Evolutionary conservation across 2,888 invertebrate species (phyloP).

Genomic region (Melinaea menophilus): DNA sequence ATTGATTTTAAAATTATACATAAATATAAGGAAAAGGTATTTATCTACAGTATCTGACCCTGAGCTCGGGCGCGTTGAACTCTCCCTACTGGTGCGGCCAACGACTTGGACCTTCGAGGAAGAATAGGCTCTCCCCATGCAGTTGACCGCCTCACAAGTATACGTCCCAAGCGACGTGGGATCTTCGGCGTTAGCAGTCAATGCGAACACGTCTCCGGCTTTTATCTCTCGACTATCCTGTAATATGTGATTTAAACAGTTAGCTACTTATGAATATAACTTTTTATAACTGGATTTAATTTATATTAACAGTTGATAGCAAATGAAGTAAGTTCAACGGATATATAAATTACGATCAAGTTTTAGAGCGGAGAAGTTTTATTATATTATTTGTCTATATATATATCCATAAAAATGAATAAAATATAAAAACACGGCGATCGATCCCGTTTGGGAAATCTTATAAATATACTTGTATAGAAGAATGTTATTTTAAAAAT

Average conservation of each 20-base stretch:
- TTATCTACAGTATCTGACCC: constrained; percentile 60
- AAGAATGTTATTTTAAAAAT: too few species aligned
- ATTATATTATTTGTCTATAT: too few species aligned
- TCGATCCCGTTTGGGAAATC: too few species aligned
- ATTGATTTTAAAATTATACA: too few species aligned
- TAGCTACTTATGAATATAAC: background rate
- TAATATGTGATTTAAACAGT: constrained; percentile 39
- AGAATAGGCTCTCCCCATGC: constrained; percentile 91
- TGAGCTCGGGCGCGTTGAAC: constrained; percentile 82
- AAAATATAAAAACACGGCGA: too few species aligned
- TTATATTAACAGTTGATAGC: background rate
- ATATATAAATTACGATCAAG: too few species aligned
- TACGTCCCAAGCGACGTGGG: constrained; percentile 92
- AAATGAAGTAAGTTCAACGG: too few species aligned
- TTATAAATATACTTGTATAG: too few species aligned
- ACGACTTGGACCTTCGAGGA: constrained; percentile 90
- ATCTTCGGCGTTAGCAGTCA: constrained; percentile 90
- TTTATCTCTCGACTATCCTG: constrained; percentile 93
- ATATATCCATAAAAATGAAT: too few species aligned
- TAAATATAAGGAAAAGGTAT: too few species aligned
- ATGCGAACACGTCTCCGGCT: constrained; percentile 92
- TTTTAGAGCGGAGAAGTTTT: too few species aligned
- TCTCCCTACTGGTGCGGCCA: constrained; percentile 84
- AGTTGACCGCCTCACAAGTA: constrained; percentile 92
- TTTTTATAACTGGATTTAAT: background rate